phyloP scores from a whole-genome alignment of 2,113 vertebrate species.

The Oreochromis tanganicae region DNA sequence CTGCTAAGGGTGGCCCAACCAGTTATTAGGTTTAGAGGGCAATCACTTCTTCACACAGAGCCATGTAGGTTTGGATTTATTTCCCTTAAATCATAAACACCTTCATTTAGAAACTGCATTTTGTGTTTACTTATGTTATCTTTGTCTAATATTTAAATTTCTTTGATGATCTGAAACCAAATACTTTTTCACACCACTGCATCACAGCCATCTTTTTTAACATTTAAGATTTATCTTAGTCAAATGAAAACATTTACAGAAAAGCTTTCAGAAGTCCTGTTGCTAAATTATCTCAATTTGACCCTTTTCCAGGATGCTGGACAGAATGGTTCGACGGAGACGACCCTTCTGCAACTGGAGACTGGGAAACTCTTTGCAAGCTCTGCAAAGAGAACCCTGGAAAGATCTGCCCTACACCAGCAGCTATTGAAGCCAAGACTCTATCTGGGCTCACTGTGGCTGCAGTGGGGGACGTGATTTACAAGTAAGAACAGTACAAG shows the following conservation, averaged over 20 bases:
- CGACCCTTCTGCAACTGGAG: not conserved
- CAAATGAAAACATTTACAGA: not conserved
- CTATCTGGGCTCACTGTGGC: not conserved
- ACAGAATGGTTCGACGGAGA: slow-evolving; percentile 45
- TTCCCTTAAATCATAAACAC: not conserved
- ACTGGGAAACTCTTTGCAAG: not conserved
- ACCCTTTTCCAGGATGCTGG: not conserved
- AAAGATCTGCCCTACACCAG: slow-evolving; percentile 15
- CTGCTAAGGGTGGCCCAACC: not conserved
- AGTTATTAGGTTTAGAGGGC: not conserved
- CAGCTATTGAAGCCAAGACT: slow-evolving; percentile 1
- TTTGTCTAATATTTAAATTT: not conserved
- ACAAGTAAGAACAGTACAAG: not conserved
- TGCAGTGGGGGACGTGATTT: slow-evolving; percentile 3
- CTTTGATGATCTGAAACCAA: not conserved
- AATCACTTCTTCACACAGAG: not conserved
- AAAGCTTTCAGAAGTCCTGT: not conserved
- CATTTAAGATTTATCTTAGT: not conserved
- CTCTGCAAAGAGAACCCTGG: not conserved
- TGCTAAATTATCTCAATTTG: not conserved
- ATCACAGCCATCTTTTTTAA: not conserved
- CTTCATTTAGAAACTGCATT: not conserved
- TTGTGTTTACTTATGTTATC: not conserved
- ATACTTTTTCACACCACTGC: not conserved
- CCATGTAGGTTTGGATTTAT: not conserved